Percentiles rank a stretch among this genome's conserved stretches.
Conservation (phyloP, 2,113 vertebrate species). For the Struthidea cinerea region DNA sequence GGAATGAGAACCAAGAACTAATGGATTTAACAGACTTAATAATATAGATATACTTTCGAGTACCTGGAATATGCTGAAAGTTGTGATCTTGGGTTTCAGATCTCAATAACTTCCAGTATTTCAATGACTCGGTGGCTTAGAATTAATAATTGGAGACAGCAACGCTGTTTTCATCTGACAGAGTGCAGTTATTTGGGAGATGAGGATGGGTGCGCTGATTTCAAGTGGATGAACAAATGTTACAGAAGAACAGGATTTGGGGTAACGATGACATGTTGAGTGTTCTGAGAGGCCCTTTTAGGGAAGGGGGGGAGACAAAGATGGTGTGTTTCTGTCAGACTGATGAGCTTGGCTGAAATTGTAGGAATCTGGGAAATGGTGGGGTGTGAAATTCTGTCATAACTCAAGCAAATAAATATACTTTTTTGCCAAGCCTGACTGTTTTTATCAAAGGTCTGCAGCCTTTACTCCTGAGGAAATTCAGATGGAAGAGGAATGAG, state of each 20-base stretch:
- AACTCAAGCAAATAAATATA: background rate
- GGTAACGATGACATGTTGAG: background rate
- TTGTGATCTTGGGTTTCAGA: background rate
- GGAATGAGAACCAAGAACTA: background rate
- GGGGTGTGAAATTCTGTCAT: background rate
- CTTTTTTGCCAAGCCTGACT: background rate
- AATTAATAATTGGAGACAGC: background rate
- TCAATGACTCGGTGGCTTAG: rapidly evolving
- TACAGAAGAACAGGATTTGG: background rate
- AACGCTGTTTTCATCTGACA: background rate
- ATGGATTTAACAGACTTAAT: background rate
- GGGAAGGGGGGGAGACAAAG: background rate
- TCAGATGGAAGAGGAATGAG: background rate
- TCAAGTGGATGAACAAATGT: background rate
- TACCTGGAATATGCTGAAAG: background rate
- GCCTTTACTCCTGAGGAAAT: background rate
- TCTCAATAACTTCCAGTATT: background rate
- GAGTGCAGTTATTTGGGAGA: background rate
- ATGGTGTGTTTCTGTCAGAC: background rate
- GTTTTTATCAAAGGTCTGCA: background rate
- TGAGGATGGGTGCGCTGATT: background rate
- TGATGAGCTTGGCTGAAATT: background rate
- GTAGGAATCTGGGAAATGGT: background rate
- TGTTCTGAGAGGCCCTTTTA: background rate
- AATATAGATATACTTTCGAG: background rate